A percentile compares a stretch with the other conserved stretches of the same genome.
Evolutionary conservation across 2,888 invertebrate genomes (phyloP).

Genomic region (Tetramorium bicarinatum): DNA sequence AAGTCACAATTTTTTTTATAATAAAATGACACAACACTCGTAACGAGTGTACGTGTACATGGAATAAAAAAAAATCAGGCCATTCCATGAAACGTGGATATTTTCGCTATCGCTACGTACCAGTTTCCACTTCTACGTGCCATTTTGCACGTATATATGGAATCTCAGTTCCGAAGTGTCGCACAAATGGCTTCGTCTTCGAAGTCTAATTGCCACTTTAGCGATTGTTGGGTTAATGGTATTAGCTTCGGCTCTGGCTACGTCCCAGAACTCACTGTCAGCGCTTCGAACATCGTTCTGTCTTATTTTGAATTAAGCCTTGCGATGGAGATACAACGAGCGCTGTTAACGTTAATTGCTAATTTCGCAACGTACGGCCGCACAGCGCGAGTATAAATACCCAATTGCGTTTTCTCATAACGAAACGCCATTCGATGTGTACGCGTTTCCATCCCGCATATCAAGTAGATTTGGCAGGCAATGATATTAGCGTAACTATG

Average conservation of each 20-base stretch:
- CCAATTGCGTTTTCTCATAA: constrained; percentile 46
- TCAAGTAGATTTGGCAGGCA: constrained; percentile 17
- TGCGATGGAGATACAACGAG: constrained; percentile 36
- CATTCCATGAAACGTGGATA: neutral
- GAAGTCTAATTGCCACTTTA: constrained; percentile 57
- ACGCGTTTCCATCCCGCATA: neutral
- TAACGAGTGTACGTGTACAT: neutral
- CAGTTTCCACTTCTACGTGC: neutral
- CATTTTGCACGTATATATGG: constrained; percentile 7
- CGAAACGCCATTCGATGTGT: neutral
- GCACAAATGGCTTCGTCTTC: constrained; percentile 42
- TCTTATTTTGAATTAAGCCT: constrained; percentile 55
- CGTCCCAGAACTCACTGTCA: constrained; percentile 54
- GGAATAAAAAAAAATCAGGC: neutral
- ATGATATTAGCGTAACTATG: neutral
- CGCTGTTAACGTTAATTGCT: constrained; percentile 54
- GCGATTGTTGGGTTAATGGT: constrained; percentile 57
- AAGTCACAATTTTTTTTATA: neutral
- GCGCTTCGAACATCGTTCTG: constrained; percentile 45
- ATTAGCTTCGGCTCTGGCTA: constrained; percentile 52
- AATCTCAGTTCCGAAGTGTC: constrained; percentile 50
- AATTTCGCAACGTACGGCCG: constrained; percentile 43
- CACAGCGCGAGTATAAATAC: constrained; percentile 41
- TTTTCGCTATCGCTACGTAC: neutral
- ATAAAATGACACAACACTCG: neutral